Percentiles rank a stretch among this genome's conserved stretches.
These are phyloP conservation scores for Trochalopteron elliotii DNA, from an alignment of 2,113 vertebrate genomes.

Conservation along the genomic window DNA sequence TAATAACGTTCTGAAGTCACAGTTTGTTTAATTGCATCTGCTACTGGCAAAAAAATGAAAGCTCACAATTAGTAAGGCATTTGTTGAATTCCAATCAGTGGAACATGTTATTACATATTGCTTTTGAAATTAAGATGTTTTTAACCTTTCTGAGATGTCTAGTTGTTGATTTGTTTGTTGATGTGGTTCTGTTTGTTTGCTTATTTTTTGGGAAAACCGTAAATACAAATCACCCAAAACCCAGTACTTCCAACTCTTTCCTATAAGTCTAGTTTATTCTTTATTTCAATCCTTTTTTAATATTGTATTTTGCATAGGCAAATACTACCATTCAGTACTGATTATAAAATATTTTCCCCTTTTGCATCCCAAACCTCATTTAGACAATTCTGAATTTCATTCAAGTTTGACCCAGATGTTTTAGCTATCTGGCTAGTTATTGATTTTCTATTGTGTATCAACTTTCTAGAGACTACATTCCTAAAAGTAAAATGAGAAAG, in stretches of 20 bases:
- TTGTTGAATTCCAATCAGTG: background rate
- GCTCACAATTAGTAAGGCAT: background rate
- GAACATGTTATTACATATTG: background rate
- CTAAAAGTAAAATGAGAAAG: background rate
- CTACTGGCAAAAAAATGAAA: conserved; percentile 2
- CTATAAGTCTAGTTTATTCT: background rate
- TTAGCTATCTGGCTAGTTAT: background rate
- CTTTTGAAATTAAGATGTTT: background rate
- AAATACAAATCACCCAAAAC: background rate
- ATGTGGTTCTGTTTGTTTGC: background rate
- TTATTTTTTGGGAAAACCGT: background rate
- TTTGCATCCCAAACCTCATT: background rate
- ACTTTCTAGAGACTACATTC: background rate
- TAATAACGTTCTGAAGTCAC: conserved; percentile 2
- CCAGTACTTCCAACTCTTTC: background rate
- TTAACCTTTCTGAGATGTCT: background rate
- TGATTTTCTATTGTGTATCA: background rate
- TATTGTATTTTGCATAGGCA: background rate
- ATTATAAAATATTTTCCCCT: background rate
- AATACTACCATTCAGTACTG: background rate
- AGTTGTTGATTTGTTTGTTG: background rate
- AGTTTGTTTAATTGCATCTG: conserved; percentile 10
- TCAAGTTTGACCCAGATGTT: background rate
- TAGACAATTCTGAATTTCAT: background rate
- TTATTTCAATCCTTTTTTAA: background rate